phyloP scores from a whole-genome alignment of 2,113 vertebrate genomes.

The Callipepla californica region DNA sequence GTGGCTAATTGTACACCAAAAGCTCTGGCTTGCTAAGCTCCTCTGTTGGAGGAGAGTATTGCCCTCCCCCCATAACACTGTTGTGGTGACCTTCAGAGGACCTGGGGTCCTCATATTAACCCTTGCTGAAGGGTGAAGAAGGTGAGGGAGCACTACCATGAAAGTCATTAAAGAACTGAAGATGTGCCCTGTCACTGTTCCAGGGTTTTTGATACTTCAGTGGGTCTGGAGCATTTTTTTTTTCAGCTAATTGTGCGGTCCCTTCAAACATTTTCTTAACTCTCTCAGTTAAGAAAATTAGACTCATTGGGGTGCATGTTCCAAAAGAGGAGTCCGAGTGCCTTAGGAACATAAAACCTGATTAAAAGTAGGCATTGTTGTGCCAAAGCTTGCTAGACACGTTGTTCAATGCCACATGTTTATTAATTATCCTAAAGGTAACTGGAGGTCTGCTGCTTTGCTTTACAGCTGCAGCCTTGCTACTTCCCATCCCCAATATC shows the following conservation, averaged over 20 bases:
- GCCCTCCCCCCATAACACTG: neutral
- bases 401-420: neutral
- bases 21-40: neutral
- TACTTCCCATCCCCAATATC: neutral
- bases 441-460: neutral
- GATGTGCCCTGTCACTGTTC: neutral
- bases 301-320: neutral
- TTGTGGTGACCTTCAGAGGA: neutral
- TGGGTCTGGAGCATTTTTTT: neutral
- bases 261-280: neutral
- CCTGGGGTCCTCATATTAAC: neutral
- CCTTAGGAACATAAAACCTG: neutral
- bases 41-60: neutral
- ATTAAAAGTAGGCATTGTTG: neutral
- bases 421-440: neutral
- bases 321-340: neutral
- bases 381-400: neutral
- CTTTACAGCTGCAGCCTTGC: neutral
- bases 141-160: neutral
- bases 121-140: neutral
- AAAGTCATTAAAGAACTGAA: neutral
- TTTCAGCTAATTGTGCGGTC: neutral
- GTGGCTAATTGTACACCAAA: neutral
- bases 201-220: neutral
- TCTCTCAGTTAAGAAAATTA: neutral